These are phyloP conservation scores for Heloderma charlesbogerti DNA, from an alignment of 2,113 vertebrate genomes.

Conservation along the genomic window DNA sequence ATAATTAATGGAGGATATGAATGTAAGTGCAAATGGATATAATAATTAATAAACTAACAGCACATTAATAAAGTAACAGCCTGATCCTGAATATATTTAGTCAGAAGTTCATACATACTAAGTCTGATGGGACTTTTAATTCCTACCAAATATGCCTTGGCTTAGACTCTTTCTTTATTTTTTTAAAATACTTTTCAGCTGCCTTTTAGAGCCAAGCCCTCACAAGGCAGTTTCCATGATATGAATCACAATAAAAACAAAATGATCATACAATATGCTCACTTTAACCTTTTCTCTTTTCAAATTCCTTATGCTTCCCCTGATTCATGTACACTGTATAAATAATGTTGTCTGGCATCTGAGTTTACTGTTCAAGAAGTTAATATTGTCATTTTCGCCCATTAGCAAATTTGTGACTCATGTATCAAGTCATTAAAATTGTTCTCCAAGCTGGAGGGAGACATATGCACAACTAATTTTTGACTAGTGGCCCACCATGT, in stretches of 20 bases:
- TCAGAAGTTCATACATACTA: neutral
- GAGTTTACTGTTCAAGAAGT: slow-evolving; percentile 51
- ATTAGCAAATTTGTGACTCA: slow-evolving; percentile 67
- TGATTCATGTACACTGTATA: slow-evolving; percentile 35
- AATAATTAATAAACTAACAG: neutral
- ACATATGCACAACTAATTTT: slow-evolving; percentile 56
- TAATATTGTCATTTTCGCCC: slow-evolving; percentile 62
- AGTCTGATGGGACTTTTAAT: neutral
- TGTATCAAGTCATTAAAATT: slow-evolving; percentile 56
- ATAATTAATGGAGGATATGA: neutral
- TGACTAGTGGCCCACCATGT: slow-evolving; percentile 47
- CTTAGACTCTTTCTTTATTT: no score
- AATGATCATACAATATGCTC: neutral
- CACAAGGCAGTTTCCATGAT: no score
- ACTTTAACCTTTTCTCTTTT: neutral
- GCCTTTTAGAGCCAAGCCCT: no score
- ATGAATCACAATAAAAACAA: neutral
- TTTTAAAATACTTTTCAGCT: no score
- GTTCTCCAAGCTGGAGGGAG: slow-evolving; percentile 32
- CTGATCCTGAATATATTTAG: neutral
- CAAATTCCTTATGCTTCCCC: neutral
- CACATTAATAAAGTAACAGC: neutral
- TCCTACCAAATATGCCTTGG: neutral
- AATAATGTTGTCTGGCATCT: slow-evolving; percentile 26
- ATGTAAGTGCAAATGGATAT: neutral